A percentile compares a stretch with the other conserved stretches of the same genome.
Conservation (phyloP, 2,888 invertebrate genomes). For the Agrochola circellaris region DNA sequence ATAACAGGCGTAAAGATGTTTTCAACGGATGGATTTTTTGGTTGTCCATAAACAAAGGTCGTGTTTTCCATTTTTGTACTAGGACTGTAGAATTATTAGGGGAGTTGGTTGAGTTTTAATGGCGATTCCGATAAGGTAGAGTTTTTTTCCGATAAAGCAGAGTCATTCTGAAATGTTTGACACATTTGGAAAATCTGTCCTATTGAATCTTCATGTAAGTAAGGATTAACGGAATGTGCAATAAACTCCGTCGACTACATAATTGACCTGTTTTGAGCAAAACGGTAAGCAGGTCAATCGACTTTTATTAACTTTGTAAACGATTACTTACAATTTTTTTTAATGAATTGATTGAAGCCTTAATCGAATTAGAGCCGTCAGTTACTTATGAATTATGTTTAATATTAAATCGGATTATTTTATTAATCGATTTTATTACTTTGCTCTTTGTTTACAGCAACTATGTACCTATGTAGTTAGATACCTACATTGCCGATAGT, state of each 20-base stretch:
- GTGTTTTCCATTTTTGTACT: conserved; percentile 48
- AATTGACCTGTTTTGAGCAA: conserved; percentile 29
- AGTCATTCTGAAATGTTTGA: conserved; percentile 19
- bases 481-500: not conserved
- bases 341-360: conserved; percentile 20
- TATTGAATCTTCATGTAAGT: conserved; percentile 1
- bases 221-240: conserved; percentile 30
- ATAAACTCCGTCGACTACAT: conserved; percentile 28
- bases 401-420: not conserved
- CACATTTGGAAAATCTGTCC: not conserved
- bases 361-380: conserved; percentile 23
- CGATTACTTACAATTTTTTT: conserved; percentile 17
- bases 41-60: conserved; percentile 53
- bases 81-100: conserved; percentile 33
- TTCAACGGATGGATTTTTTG: conserved; percentile 67
- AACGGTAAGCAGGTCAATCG: conserved; percentile 34
- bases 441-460: not conserved
- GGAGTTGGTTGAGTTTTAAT: conserved; percentile 24
- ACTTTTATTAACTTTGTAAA: conserved; percentile 35
- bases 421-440: not conserved
- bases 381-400: conserved; percentile 5
- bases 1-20: conserved; percentile 73
- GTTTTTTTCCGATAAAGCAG: not conserved
- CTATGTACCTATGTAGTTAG: not conserved
- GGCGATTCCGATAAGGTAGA: conserved; percentile 6